Evolutionary conservation across 2,888 invertebrate species (phyloP).

Genomic region (Hydrotaea diabolus): DNA sequence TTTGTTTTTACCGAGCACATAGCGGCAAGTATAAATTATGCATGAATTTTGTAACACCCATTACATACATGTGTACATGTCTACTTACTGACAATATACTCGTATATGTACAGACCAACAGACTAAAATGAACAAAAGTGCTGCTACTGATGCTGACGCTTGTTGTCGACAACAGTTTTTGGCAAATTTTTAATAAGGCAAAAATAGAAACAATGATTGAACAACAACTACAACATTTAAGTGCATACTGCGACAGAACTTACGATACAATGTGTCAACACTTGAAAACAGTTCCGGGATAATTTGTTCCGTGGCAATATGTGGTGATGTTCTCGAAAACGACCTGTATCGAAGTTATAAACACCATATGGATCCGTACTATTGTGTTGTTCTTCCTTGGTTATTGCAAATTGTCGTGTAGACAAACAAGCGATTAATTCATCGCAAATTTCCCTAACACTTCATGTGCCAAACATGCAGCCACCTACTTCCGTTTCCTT

Average conservation of each 20-base stretch:
- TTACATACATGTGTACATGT: neutral
- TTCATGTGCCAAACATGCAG: neutral
- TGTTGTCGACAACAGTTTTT: neutral
- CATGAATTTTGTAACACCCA: neutral
- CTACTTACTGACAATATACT: no score
- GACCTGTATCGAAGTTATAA: neutral
- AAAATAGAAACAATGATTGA: neutral
- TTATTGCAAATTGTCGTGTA: neutral
- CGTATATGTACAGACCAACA: neutral
- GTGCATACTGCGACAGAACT: no score
- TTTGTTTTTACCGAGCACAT: no score
- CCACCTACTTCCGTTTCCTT: neutral
- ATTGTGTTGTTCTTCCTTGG: neutral
- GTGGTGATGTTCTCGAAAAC: neutral
- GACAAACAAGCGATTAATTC: neutral
- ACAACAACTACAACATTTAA: neutral
- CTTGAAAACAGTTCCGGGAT: no score
- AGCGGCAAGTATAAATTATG: no score
- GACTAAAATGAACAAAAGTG: neutral
- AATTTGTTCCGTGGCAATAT: neutral
- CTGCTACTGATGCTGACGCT: neutral
- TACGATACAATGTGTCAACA: neutral
- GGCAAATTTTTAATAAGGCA: neutral
- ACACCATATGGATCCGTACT: slow-evolving; percentile 2
- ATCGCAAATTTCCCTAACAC: neutral